Conservation (phyloP, 2,888 invertebrate species). For the Lottia gigantea region DNA sequence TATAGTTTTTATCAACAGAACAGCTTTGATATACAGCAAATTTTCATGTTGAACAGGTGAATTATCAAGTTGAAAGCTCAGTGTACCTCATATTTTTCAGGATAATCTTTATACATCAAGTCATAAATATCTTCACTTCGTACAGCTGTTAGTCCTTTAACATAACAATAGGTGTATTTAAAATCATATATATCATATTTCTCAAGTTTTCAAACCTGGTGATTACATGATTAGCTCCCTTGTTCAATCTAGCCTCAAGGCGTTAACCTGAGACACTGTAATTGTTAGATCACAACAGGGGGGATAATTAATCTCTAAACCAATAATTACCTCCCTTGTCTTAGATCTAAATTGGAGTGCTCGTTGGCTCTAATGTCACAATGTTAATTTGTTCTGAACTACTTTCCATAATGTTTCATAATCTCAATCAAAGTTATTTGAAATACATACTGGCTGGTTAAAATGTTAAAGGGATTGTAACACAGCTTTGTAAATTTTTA, state of each 20-base stretch:
- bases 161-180: too few relatives aligned
- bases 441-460: too few relatives aligned
- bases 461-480: too few relatives aligned
- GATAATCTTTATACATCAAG: slow-evolving; percentile 94
- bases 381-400: too few relatives aligned
- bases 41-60: slow-evolving; percentile 64
- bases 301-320: neutral
- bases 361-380: too few relatives aligned
- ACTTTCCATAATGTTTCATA: too few relatives aligned
- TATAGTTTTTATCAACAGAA: neutral
- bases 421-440: too few relatives aligned
- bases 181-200: too few relatives aligned
- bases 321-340: too few relatives aligned
- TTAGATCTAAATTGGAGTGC: too few relatives aligned
- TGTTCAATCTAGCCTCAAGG: neutral
- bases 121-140: slow-evolving; percentile 93
- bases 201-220: neutral
- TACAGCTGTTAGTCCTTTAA: slow-evolving; percentile 83
- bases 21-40: neutral
- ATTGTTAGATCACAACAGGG: neutral
- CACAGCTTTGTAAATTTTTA: too few relatives aligned
- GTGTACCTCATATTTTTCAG: slow-evolving; percentile 88
- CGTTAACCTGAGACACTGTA: neutral
- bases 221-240: neutral
- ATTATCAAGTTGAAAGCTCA: too few relatives aligned